Base-by-base conservation (phyloP, 2,797 vertebrate genomes). In the Hypotaenidia philippensis region DNA sequence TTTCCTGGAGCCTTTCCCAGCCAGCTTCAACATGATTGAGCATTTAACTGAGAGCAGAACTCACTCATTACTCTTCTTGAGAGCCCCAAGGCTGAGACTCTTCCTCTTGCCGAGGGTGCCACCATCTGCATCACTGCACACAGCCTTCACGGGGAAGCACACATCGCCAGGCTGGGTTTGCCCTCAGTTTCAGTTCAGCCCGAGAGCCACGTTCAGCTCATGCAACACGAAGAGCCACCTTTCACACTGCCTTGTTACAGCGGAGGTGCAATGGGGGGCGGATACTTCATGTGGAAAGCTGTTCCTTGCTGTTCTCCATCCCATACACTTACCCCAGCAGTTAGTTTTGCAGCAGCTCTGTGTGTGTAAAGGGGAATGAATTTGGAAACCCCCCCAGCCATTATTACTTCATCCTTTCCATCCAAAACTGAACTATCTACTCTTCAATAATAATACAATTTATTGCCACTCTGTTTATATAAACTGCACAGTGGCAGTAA, bases 31-130 rank as follows among this genome's bases (percentile, higher is more conserved):
- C 15, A 8, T 3, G 27, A 53, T 14, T 14, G 13, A 79, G 22
- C n/a, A 47, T 56, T 44, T 40, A 44, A 65, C 0, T 29, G 56
- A 81, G 49, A 91, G 23, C 19, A 66, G 49, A 81, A 66, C 26
- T 88, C 47, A 22, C 27, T 78, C 44, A 29, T 14, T 69, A n/a
- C 81, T 89, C 41, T 12, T 60, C 38, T 59, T 76, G 32, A 83
- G 31, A 29, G 7, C 83, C 68, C 38, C 25, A 63, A 72, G 47
- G n/a, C 55, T n/a, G 27, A 83, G 25, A 23, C 15, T 31, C 9
- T 38, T 61, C 9, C 15, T 44, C 26, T 9, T 68, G 61, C 74
- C 0, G 0, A 49, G 55, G 13, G 32, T 32, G 41, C 34, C 36
- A 23, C 25, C 6, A 8, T 53, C 36, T 64, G 81, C 21, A 21